Base-by-base conservation (phyloP, 2,113 vertebrate species). In the Sus scrofa region DNA sequence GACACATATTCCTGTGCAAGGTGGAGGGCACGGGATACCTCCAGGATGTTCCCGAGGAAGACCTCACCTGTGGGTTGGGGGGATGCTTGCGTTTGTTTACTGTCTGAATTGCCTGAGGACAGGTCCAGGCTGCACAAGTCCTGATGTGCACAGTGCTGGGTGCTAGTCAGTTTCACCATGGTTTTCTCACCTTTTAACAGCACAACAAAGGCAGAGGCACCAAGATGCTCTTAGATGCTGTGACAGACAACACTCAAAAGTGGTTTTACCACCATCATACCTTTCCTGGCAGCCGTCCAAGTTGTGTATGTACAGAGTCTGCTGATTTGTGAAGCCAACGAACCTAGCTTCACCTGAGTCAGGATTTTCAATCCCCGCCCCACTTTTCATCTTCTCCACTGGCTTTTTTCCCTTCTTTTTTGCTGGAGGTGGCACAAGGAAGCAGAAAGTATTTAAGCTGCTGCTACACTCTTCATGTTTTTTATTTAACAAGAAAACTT, bases 401-500 rank as follows among this genome's bases (percentile, higher is more conserved):
- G 13, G 0, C 8, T 20, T 68, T 34, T 19, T 54, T 54, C 52
- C 22, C n/a, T 30, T 56, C 27, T 16, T 26, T 34, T 87, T 3
- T 71, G 88, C 85, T 10, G 30, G 75, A 77, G 70, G 82, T 63
- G 4, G 50, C 71, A 73, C 78, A 22, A 1, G 0, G 89, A 83
- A 79, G 75, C 96, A 79, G 97, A 68, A 96, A 89, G 75, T 54
- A 68, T 58, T 96, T 74, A 70, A 9, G 2, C 77, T 27, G 77
- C 79, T 24, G 54, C 34, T 11, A 58, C 78, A n/a, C 56, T 15
- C 2, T 70, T 85, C 86, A 19, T 93, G 85, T 14, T 65, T 97
- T 97, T 95, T 96, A 94, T 94, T 87, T 97, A 93, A 97, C 93
- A 86, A 91, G 96, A 95, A 97, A 92, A 94, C 93, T 71, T 97